Conservation (phyloP, 2,797 vertebrate genomes). For the Merluccius polli region DNA sequence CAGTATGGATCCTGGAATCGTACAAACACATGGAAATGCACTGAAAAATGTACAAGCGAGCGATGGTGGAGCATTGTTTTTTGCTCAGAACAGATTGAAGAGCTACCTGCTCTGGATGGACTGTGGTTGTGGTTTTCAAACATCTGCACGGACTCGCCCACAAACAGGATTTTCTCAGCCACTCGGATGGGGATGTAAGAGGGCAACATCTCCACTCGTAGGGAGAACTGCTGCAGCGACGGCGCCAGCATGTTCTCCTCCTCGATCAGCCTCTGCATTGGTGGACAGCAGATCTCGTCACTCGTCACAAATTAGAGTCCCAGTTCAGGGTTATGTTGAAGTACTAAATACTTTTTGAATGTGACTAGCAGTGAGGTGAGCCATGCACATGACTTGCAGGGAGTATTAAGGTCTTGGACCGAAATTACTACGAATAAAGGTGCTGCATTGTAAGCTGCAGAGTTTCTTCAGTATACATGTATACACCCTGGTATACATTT, state of each 20-base stretch:
- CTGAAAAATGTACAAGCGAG: not conserved
- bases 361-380: no score
- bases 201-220: slow-evolving; percentile 92
- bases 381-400: no score
- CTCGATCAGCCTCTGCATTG: slow-evolving; percentile 86
- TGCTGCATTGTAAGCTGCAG: no score
- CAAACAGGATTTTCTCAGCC: slow-evolving; percentile 97
- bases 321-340: no score
- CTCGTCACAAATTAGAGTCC: not conserved
- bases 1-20: slow-evolving; percentile 84
- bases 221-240: slow-evolving; percentile 94
- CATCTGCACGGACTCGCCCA: slow-evolving; percentile 99
- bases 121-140: slow-evolving; percentile 97
- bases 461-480: not conserved
- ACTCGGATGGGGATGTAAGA: slow-evolving; percentile 94
- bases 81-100: not conserved
- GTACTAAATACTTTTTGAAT: not conserved
- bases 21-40: not conserved
- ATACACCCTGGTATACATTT: not conserved
- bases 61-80: not conserved
- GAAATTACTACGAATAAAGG: no score
- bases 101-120: slow-evolving; percentile 86
- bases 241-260: slow-evolving; percentile 99
- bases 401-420: no score
- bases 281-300: not conserved